Base-by-base conservation (phyloP, 2,113 vertebrate genomes). In the Chascanopsetta lugubris region DNA sequence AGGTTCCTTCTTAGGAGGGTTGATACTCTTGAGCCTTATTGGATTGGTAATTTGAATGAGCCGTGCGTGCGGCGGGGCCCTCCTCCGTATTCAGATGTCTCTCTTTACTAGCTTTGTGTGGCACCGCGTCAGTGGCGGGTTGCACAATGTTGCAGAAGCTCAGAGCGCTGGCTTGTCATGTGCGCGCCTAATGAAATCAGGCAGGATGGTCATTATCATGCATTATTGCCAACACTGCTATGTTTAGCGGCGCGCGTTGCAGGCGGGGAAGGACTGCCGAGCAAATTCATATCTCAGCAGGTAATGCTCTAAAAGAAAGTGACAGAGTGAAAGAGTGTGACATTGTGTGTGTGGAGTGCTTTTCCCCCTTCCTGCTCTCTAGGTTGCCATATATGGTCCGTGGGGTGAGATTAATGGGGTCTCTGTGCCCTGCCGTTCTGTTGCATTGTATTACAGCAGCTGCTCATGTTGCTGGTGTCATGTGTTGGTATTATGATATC, bases 371-470 rank as follows among this genome's bases (percentile, higher is more conserved):
- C 65, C 54, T 42, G n/a, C 67, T 83, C 79, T 84, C 69, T 61
- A 56, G 65, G 56, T 69, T 75, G 76, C 57, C 18, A 12, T 46
- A 48, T 82, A 25, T 32, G 21, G 72, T 65, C 78, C 26, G 5
- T 36, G 57, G 73, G 77, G 58, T 70, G 85, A 86, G 82, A 91
- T 88, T 85, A 87, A 91, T 86, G 77, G 77, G 59, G 55, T 68
- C 75, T 83, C 66, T 75, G 71, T 79, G 50, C 48, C 63, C 75
- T 81, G 82, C 72, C 84, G 75, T 85, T 85, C 74, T 85, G 70
- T 90, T 87, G 88, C 85, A 82, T 87, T 89, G 88, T 88, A 85
- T 90, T 90, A 81, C 84, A 88, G 78, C 87, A 85, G 85, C 83
- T 80, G 84, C 85, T 77, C 45, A 22, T 69, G 57, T 59, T 64